Conservation (phyloP, 2,888 invertebrate genomes). For the Cheilosia variabilis region DNA sequence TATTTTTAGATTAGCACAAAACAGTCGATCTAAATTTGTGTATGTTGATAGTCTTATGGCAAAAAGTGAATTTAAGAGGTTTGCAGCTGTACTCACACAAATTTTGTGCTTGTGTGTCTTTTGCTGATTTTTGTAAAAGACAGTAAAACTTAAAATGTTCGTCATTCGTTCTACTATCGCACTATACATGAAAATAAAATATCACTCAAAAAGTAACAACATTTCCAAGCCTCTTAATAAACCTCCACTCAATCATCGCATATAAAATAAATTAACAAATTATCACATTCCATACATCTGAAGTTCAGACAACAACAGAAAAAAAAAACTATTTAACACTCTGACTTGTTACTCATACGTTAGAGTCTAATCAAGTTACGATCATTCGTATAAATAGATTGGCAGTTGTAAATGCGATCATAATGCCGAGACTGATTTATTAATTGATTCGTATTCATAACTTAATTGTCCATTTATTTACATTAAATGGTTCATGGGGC, state of each 20-base stretch:
- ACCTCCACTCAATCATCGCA: not conserved
- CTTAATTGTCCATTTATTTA: not conserved
- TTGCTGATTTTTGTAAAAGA: too few species aligned
- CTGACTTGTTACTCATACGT: constrained; percentile 8
- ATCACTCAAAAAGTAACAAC: not conserved
- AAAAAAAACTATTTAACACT: not conserved
- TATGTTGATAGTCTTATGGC: too few species aligned
- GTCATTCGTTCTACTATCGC: too few species aligned
- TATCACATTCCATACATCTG: not conserved
- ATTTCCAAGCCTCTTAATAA: constrained; percentile 1
- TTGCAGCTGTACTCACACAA: too few species aligned
- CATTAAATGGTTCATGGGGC: not conserved
- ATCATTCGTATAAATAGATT: constrained; percentile 22
- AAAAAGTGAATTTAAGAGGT: too few species aligned
- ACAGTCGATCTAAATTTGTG: too few species aligned
- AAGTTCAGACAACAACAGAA: not conserved
- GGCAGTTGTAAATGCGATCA: not conserved
- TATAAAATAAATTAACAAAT: constrained; percentile 10
- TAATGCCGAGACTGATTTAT: not conserved
- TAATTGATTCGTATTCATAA: constrained; percentile 8
- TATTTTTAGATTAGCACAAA: too few species aligned
- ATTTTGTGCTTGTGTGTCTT: too few species aligned
- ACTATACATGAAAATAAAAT: too few species aligned
- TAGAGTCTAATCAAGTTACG: constrained; percentile 14
- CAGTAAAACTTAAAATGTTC: too few species aligned